A percentile compares a stretch with the other conserved stretches of the same genome.
Evolutionary conservation across 2,113 vertebrate genomes (phyloP).

Genomic region (Gallinago undulata): DNA sequence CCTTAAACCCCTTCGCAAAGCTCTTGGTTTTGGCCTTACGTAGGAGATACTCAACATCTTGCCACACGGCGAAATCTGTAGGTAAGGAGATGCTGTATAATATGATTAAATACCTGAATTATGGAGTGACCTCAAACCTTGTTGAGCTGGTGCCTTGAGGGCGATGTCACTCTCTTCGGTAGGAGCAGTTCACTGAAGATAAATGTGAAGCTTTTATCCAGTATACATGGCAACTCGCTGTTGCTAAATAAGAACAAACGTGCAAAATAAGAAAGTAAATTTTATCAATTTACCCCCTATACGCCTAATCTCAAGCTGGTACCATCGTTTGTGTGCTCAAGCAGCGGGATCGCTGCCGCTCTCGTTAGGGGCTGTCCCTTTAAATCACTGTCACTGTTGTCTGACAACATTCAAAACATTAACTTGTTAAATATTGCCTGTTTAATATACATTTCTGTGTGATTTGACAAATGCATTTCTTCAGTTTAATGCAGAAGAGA

Average conservation of each 20-base stretch:
- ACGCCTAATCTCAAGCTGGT: background rate
- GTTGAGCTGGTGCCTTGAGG: background rate
- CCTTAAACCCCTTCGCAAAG: background rate
- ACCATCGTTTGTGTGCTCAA: background rate
- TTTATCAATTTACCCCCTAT: rapidly evolving
- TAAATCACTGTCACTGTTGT: background rate
- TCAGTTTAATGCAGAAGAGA: background rate
- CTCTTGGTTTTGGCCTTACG: background rate
- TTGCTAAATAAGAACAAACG: background rate
- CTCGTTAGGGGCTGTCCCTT: background rate
- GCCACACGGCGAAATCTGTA: background rate
- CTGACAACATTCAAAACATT: background rate
- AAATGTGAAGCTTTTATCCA: background rate
- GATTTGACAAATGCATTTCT: constrained; percentile 44
- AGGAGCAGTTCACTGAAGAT: background rate
- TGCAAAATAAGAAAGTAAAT: background rate
- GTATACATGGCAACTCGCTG: background rate
- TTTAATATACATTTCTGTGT: constrained; percentile 7
- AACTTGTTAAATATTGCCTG: background rate
- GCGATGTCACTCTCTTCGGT: background rate
- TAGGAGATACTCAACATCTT: background rate
- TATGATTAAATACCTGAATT: background rate
- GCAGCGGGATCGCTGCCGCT: rapidly evolving
- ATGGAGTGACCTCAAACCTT: background rate
- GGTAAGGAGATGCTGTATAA: background rate